phyloP scores from a whole-genome alignment of 2,888 invertebrate species.

The Aphidoletes aphidimyza region DNA sequence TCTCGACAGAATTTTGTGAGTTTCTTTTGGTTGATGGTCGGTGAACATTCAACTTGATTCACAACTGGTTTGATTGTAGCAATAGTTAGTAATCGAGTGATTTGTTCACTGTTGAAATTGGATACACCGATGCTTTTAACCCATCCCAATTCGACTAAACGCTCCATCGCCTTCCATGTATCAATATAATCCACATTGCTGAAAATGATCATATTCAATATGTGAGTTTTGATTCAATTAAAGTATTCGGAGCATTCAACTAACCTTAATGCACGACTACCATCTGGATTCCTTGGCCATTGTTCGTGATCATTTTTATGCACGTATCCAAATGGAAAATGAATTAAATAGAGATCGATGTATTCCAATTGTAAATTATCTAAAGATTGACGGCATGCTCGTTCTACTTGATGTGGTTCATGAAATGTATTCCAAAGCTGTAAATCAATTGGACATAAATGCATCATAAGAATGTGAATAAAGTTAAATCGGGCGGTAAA shows the following conservation, averaged over 20 bases:
- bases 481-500: no score
- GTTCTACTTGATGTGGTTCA: conserved; percentile 73
- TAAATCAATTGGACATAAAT: background rate
- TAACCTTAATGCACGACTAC: conserved; percentile 1
- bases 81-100: conserved; percentile 71
- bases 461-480: conserved; percentile 62
- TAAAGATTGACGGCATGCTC: conserved; percentile 73
- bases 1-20: conserved; percentile 75
- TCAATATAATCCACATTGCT: conserved; percentile 74
- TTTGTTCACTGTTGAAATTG: conserved; percentile 79
- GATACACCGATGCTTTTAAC: conserved; percentile 78
- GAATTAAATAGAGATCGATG: conserved; percentile 83
- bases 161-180: conserved; percentile 78
- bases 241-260: background rate
- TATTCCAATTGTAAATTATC: conserved; percentile 76
- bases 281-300: conserved; percentile 54
- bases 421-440: conserved; percentile 68
- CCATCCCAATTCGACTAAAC: conserved; percentile 71
- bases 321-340: conserved; percentile 81
- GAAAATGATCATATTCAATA: conserved; percentile 56
- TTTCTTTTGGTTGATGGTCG: conserved; percentile 74
- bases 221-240: no score
- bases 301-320: conserved; percentile 50
- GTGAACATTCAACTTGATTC: conserved; percentile 74
- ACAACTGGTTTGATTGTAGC: conserved; percentile 71